Base-by-base conservation (phyloP, 2,888 invertebrate genomes). In the Meganola albula region DNA sequence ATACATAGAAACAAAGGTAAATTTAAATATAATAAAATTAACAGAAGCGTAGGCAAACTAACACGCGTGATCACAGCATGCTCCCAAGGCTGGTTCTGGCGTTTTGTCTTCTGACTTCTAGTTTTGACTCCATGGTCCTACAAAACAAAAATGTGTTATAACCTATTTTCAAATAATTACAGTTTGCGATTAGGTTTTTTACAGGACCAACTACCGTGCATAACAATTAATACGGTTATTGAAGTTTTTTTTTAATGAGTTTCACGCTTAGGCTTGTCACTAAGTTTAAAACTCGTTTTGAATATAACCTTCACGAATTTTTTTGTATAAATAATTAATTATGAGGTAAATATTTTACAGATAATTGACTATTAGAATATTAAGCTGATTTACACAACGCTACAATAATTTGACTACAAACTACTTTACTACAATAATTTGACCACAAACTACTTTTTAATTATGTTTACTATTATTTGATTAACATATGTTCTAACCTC, bases 401-500 rank as follows among this genome's bases (percentile, higher is more conserved):
- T n/a, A 20, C 2, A 20, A 20, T 5, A 20, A 16, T 16, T 16
- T 6, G 6, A 5, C 16, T 16, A 16, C 6, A 4, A 16, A 16
- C 16, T 16, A 16, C 16, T 16, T 16, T 6, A 16, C 16, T 16
- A 16, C 6, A 5, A 5, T 4, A 16, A 16, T 5, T 16, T 16
- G 16, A 16, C 6, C n/a, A n/a, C n/a, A n/a, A n/a, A n/a, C n/a
- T n/a, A n/a, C n/a, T n/a, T n/a, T n/a, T n/a, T n/a, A n/a, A n/a
- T n/a, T n/a, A n/a, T n/a, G n/a, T n/a, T n/a, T n/a, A n/a, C n/a
- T n/a, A n/a, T n/a, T n/a, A n/a, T n/a, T n/a, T n/a, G n/a, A 24
- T 12, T 16, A 12, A 13, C 27, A 10, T 10, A 2, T 13, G 23
- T 24, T 44, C 78, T 71, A 54, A 83, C 83, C 80, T 76, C 82